Percentiles rank a stretch among this genome's conserved stretches.
Evolutionary conservation across 2,797 vertebrate species (phyloP).

Genomic region (Peromyscus melanophrys): DNA sequence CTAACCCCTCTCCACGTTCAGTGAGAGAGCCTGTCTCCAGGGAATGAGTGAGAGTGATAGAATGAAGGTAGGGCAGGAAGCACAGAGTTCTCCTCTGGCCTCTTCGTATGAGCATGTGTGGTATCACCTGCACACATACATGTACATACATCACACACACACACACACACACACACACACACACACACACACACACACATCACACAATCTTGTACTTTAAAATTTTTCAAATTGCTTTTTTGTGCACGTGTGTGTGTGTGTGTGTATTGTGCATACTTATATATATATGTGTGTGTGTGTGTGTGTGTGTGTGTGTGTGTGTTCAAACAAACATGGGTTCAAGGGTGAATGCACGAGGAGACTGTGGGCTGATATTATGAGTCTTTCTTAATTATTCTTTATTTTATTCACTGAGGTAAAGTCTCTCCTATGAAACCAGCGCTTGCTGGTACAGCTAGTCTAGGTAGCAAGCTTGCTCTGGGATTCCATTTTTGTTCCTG

Average conservation of each 20-base stretch:
- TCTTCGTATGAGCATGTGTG: not conserved
- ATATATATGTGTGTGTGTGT: no score
- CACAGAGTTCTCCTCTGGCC: not conserved
- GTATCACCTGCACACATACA: not conserved
- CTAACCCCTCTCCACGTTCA: no score
- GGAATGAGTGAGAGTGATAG: not conserved
- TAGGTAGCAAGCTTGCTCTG: not conserved
- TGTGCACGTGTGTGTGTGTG: no score
- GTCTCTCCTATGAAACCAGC: not conserved
- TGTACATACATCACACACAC: no score
- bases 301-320: no score
- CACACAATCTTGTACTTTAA: not conserved
- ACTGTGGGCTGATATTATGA: not conserved
- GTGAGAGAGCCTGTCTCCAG: not conserved
- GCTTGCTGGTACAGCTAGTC: not conserved
- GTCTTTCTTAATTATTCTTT: not conserved
- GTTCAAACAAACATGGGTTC: not conserved
- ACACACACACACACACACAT: not conserved
- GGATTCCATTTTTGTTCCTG: not conserved
- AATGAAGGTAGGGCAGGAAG: not conserved
- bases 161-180: not conserved
- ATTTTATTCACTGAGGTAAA: not conserved
- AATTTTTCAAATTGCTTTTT: not conserved
- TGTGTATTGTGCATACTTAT: not conserved
- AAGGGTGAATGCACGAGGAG: not conserved